These are phyloP conservation scores for Microdon myrmicae DNA, from an alignment of 2,888 invertebrate genomes.

Conservation along the genomic window DNA sequence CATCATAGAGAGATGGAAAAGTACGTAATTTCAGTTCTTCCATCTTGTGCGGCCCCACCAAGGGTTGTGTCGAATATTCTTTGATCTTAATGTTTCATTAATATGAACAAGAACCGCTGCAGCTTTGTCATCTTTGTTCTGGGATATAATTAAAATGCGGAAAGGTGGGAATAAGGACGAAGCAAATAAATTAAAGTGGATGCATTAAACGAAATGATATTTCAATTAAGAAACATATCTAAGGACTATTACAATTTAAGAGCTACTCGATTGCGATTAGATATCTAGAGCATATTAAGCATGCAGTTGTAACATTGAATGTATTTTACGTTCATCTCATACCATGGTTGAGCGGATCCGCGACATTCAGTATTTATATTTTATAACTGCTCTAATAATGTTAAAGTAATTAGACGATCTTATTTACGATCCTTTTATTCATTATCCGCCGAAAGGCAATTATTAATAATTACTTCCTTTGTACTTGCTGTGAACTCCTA, in stretches of 20 bases:
- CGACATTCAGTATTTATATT: too few species aligned
- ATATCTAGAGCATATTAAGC: constrained; percentile 2
- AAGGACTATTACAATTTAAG: not conserved
- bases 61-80: constrained; percentile 35
- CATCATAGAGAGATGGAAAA: constrained; percentile 24
- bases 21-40: constrained; percentile 10
- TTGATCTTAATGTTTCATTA: constrained; percentile 48
- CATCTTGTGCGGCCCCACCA: not conserved
- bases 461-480: too few species aligned
- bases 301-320: not conserved
- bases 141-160: constrained; percentile 39
- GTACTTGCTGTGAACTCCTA: too few species aligned
- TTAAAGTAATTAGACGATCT: too few species aligned
- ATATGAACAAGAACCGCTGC: constrained; percentile 21
- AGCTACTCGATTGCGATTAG: not conserved
- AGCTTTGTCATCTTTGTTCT: constrained; percentile 19
- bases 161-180: too few species aligned
- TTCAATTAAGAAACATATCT: too few species aligned
- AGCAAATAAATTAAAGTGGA: too few species aligned
- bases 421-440: too few species aligned
- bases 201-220: too few species aligned
- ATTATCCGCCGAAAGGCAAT: too few species aligned
- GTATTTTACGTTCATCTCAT: not conserved
- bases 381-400: too few species aligned
- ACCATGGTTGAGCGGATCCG: constrained; percentile 10